These are phyloP conservation scores for Minunthozetes semirufus DNA, from an alignment of 2,888 invertebrate genomes.

Conservation along the genomic window DNA sequence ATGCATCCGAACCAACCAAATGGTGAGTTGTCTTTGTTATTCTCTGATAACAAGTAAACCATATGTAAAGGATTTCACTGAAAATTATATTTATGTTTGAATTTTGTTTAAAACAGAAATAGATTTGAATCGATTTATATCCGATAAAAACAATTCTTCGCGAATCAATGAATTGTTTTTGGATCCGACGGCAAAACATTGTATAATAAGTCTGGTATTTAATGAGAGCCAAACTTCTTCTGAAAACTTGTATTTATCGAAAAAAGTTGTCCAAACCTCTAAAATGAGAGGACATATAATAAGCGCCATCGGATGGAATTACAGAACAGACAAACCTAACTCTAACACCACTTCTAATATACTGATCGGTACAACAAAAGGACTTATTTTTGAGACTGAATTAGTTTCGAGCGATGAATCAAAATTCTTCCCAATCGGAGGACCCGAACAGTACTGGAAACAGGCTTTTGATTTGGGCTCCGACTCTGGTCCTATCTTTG, in stretches of 20 bases:
- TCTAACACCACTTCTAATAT: slow-evolving; percentile 67
- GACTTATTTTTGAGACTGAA: slow-evolving; percentile 82
- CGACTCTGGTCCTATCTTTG: slow-evolving; percentile 71
- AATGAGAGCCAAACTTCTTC: slow-evolving; percentile 50
- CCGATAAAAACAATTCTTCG: slow-evolving; percentile 41
- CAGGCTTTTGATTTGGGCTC: slow-evolving; percentile 80
- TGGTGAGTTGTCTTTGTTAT: slow-evolving; percentile 5
- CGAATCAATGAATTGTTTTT: slow-evolving; percentile 58
- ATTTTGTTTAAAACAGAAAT: too few species aligned
- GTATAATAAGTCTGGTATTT: slow-evolving; percentile 66
- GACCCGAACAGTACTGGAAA: slow-evolving; percentile 67
- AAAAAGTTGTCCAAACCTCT: slow-evolving; percentile 61
- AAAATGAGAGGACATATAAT: slow-evolving; percentile 64
- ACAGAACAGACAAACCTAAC: slow-evolving; percentile 52
- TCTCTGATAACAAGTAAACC: too few species aligned
- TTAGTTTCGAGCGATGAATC: slow-evolving; percentile 67
- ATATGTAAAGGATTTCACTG: too few species aligned
- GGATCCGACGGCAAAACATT: slow-evolving; percentile 78
- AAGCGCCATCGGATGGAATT: slow-evolving; percentile 81
- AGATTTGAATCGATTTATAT: slow-evolving; percentile 57
- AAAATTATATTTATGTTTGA: too few species aligned
- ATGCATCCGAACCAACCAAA: slow-evolving; percentile 63
- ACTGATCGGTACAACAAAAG: slow-evolving; percentile 79
- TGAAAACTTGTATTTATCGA: slow-evolving; percentile 67
- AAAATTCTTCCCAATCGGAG: slow-evolving; percentile 62